Evolutionary conservation across 2,797 vertebrate species (phyloP), one percentile per base, ranked within the genome.

Genomic region (Lophotriccus pileatus): DNA sequence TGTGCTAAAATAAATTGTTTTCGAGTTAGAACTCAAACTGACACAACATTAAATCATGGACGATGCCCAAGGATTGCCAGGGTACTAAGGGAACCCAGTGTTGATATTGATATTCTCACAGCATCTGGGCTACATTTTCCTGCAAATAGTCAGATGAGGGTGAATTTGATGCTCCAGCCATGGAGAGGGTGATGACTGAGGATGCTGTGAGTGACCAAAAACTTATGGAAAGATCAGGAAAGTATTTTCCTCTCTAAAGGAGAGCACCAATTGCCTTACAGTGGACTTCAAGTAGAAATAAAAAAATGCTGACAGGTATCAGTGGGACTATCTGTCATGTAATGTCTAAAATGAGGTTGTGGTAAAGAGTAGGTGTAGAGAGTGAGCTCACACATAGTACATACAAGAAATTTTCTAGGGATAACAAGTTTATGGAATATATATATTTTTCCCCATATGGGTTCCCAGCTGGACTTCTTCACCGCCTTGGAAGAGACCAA

Each of bases 381-480:
- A 89, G 66, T 60, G 64, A 95, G 63, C 91, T 94, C 93, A 92
- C 84, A 87, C 53, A 59, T 52, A 76, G 73, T 49, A 56, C 28
- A 70, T 59, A 80, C 75, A 86, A 87, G 56, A 94, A 87, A 16
- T 79, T 93, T 93, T 85, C 77, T 90, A 92, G 80, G 73, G 90
- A 96, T 96, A 96, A 94, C 79, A 92, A 86, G 90, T 94, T 94
- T 91, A 93, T 77, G 52, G 94, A 91, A 93, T 89, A 93, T 89
- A 90, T 95, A 62, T 95, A 41, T 93, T 89, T 95, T 83, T 81
- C 56, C 76, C 94, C 95, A 94, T 96, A 95, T 95, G 94, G 76
- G 70, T 91, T 95, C 62, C 91, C 96, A 96, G 94, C 90, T 97
- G 94, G 96, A 94, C 85, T 94, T 95, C 44, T 68, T 87, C 52